phyloP scores from a whole-genome alignment of 35 echinoderm and acorn worm species.

The Lytechinus variegatus region DNA sequence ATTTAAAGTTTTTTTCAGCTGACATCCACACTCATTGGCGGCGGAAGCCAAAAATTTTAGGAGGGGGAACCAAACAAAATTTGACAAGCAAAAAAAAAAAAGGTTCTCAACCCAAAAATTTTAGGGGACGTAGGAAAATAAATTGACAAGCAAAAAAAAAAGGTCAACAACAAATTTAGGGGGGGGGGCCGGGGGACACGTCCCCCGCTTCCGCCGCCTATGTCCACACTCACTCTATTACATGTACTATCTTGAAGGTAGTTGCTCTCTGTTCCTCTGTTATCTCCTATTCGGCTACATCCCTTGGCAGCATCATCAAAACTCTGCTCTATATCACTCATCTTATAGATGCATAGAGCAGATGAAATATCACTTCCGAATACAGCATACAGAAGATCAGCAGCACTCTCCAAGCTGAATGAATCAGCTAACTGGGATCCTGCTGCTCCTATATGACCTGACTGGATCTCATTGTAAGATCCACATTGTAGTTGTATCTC shows the following conservation, averaged over 20 bases:
- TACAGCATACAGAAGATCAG: constrained; percentile 59
- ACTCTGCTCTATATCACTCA: constrained; percentile 45
- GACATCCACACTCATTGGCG: neutral
- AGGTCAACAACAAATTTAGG: too few relatives aligned
- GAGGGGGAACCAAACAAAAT: too few relatives aligned
- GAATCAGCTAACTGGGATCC: constrained; percentile 50
- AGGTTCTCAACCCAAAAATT: too few relatives aligned
- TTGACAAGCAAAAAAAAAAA: too few relatives aligned
- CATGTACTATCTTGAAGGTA: neutral
- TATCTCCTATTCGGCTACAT: neutral
- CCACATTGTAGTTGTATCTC: constrained; percentile 60
- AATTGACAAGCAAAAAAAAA: too few relatives aligned
- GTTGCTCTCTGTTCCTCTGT: neutral
- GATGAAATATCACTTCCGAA: constrained; percentile 23
- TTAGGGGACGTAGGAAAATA: too few relatives aligned
- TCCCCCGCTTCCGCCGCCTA: too few relatives aligned
- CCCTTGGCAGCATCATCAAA: constrained; percentile 28
- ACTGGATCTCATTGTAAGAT: constrained; percentile 29
- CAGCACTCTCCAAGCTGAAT: neutral
- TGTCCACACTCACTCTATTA: neutral
- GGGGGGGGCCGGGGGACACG: too few relatives aligned
- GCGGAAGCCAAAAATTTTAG: too few relatives aligned
- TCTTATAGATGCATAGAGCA: constrained; percentile 60
- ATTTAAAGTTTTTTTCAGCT: too few relatives aligned
- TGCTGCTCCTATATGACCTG: constrained; percentile 60